Base-by-base conservation (phyloP, 2,113 vertebrate species). In the Campylorhamphus procurvoides region DNA sequence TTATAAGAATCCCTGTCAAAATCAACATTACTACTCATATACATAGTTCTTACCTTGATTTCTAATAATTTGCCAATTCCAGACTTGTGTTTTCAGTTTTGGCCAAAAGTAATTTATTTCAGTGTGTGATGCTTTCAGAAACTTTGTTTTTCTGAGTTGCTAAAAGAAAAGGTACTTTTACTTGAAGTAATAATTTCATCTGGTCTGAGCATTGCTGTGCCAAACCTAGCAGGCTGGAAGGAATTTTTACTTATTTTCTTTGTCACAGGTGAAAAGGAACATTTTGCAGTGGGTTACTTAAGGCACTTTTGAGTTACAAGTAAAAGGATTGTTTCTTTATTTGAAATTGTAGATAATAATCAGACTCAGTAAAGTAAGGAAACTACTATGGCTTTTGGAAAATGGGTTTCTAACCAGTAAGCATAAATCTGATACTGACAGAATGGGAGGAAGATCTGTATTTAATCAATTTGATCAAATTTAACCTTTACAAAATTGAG, bases 401-500 rank as follows among this genome's bases (percentile, higher is more conserved):
- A 97, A 92, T 40, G 91, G 53, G 18, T 71, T 90, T 93, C 62
- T 90, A 93, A 91, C 67, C 66, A 94, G 84, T 85, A 93, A 85
- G 91, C 18, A 73, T 76, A 94, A 96, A 96, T 28, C 58, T 82
- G 89, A 56, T 82, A 94, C 93, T 89, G 85, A 92, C 68, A 94
- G 73, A 96, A 95, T 93, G 85, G 89, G 80, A 73, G 58, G 93
- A 93, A 96, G 95, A 95, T 87, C 60, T 96, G 84, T 97, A 97
- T 96, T 98, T 97, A 97, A 97, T 97, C 95, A 97, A 96, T 96
- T 95, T 97, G 96, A 97, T 97, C 93, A 98, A 97, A 96, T 89
- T 87, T 95, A 98, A 96, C 94, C 94, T 94, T 91, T 94, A 52
- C 79, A 97, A 97, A 98, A 98, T 97, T 98, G 93, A 91, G 88